Conservation (phyloP, 2,797 vertebrate genomes). For the Heteromormyrus szaboi region DNA sequence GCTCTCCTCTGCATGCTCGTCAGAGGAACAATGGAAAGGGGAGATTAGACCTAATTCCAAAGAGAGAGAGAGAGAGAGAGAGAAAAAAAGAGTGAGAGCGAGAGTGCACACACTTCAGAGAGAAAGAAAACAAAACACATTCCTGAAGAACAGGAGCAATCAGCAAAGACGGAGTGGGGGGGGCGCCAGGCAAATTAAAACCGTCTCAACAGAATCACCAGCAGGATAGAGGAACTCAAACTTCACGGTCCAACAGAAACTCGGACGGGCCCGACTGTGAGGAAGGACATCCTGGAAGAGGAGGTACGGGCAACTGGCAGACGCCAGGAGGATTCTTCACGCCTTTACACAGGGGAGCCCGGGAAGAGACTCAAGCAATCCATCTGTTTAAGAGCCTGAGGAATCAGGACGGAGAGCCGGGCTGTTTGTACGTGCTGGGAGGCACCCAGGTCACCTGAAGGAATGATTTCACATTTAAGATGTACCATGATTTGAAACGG, state of each 20-base stretch:
- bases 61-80: not conserved
- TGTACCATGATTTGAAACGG: not conserved
- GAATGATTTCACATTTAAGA: not conserved
- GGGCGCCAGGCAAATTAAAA: not conserved
- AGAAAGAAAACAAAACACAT: constrained; percentile 12
- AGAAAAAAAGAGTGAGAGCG: not conserved
- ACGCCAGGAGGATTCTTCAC: not conserved
- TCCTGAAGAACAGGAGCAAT: constrained; percentile 9
- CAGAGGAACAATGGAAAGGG: not conserved
- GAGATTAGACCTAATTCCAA: constrained; percentile 9
- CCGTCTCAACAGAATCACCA: not conserved
- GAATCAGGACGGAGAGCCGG: not conserved
- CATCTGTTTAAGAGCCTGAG: not conserved
- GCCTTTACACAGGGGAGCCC: not conserved
- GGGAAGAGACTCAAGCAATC: not conserved
- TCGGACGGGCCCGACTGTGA: not conserved
- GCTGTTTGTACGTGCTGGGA: not conserved
- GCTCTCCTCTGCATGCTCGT: not conserved
- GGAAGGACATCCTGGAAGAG: not conserved
- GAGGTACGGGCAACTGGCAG: not conserved
- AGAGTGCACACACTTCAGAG: not conserved
- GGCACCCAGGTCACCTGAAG: not conserved
- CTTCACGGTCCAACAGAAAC: not conserved
- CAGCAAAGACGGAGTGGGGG: not conserved
- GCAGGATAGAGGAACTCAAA: not conserved